phyloP scores from a whole-genome alignment of 2,113 vertebrate genomes.

The Pseudonaja textilis region DNA sequence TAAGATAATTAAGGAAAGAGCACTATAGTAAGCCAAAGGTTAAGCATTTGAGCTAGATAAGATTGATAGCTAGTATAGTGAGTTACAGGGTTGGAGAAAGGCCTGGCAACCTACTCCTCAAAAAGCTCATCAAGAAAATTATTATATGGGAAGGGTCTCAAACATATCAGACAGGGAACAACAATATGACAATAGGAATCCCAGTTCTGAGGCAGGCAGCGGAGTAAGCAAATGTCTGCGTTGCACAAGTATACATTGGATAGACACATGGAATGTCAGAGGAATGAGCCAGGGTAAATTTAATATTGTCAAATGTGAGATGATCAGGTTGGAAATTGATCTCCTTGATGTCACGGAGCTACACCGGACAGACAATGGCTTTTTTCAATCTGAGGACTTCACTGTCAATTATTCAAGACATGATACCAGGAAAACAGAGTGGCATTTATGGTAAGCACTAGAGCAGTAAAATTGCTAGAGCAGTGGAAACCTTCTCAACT shows the following conservation, averaged over 20 bases:
- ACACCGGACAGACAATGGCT: too few species aligned
- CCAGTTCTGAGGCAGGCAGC: neutral
- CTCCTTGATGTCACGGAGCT: neutral
- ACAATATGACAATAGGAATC: neutral
- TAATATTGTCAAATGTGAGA: neutral
- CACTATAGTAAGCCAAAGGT: neutral
- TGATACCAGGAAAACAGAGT: too few species aligned
- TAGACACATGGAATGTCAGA: neutral
- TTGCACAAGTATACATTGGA: neutral
- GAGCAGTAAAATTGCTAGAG: too few species aligned
- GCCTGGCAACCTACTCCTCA: neutral
- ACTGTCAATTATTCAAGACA: too few species aligned
- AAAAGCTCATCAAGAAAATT: neutral
- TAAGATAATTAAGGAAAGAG: neutral
- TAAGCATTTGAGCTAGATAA: neutral
- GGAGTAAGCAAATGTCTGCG: neutral
- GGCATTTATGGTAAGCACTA: too few species aligned
- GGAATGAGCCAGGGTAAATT: neutral
- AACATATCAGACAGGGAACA: neutral
- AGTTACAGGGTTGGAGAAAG: neutral
- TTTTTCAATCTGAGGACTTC: too few species aligned
- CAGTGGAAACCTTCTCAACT: too few species aligned
- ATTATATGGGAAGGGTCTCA: neutral
- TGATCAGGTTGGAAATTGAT: neutral
- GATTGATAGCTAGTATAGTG: neutral